Conservation (phyloP, 2,888 invertebrate genomes). For the Urechis unicinctus region DNA sequence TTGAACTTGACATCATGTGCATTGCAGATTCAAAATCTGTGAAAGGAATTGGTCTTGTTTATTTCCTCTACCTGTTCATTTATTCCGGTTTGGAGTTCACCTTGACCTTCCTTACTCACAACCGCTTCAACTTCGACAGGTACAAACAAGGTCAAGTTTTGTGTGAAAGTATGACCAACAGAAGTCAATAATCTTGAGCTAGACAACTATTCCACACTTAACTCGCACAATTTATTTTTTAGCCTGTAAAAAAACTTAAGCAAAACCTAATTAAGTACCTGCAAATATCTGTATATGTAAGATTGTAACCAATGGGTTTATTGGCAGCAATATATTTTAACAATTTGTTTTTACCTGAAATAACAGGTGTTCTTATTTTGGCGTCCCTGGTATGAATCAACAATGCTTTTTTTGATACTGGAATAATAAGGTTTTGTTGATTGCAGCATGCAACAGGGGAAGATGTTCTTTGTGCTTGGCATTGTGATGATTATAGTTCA, state of each 20-base stretch:
- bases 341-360: background rate
- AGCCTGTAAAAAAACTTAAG: too few relatives aligned
- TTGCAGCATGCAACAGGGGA: constrained; percentile 88
- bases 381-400: background rate
- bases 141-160: too few relatives aligned
- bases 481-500: constrained; percentile 70
- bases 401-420: background rate
- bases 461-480: constrained; percentile 93
- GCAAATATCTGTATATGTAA: too few relatives aligned
- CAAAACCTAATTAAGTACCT: too few relatives aligned
- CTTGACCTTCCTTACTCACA: constrained; percentile 90
- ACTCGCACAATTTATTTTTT: too few relatives aligned
- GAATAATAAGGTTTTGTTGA: constrained; percentile 7
- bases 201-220: too few relatives aligned
- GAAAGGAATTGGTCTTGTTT: constrained; percentile 49
- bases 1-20: background rate
- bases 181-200: too few relatives aligned
- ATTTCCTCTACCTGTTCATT: constrained; percentile 83
- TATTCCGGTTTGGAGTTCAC: constrained; percentile 97
- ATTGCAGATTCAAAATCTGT: constrained; percentile 57
- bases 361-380: background rate
- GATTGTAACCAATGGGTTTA: too few relatives aligned
- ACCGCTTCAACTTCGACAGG: constrained; percentile 75
- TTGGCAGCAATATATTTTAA: background rate
- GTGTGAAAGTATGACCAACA: too few relatives aligned